Base-by-base conservation (phyloP, 92 coral and sea anemone species). In the Plumapathes pennacea region DNA sequence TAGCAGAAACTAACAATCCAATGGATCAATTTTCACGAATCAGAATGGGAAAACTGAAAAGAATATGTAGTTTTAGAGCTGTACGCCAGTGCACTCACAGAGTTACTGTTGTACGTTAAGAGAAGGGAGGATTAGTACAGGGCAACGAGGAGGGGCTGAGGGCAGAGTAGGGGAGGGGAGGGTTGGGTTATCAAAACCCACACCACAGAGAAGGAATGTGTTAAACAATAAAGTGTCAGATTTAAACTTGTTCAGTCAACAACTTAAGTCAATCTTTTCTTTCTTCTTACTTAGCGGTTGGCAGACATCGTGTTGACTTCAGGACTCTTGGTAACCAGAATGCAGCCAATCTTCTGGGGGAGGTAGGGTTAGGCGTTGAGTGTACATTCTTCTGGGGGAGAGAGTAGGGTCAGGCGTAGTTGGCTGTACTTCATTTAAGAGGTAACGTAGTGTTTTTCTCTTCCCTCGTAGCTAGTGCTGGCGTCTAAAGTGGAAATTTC, bases 401-500 rank as follows among this genome's bases (percentile, higher is more conserved):
- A 7, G 19, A 9, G 97, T 89, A 65, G 54, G 25, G 37, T 4
- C 17, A 23, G 1, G 8, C 30, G 10, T 24, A 7, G 1, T 2
- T 20, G 26, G 8, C 14, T 68, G 40, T 4, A 6, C 17, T 45
- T 10, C 15, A 2, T 41, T 31, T 0, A 21, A 8, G 9, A 34
- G 9, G n/a, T 34, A 34, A 34, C n/a, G 40, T 34, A 34, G 40
- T 34, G n/a, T 34, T n/a, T n/a, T n/a, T n/a, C n/a, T n/a, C n/a
- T n/a, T n/a, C n/a, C n/a, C 18, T 52, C 23, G 19, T 50, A 89
- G 97, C 77, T 83, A 22, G 69, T 87, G 14, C 40, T 88, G 62
- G 97, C 95, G 20, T 86, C 97, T 62, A 85, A 88, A 70, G 86
- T 85, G n/a, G 96, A 92, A 37, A 76, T 88, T 46, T 76, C 96